These are phyloP conservation scores for Epizoanthus rinbou DNA, from an alignment of 92 coral and sea anemone genomes.

Conservation along the genomic window DNA sequence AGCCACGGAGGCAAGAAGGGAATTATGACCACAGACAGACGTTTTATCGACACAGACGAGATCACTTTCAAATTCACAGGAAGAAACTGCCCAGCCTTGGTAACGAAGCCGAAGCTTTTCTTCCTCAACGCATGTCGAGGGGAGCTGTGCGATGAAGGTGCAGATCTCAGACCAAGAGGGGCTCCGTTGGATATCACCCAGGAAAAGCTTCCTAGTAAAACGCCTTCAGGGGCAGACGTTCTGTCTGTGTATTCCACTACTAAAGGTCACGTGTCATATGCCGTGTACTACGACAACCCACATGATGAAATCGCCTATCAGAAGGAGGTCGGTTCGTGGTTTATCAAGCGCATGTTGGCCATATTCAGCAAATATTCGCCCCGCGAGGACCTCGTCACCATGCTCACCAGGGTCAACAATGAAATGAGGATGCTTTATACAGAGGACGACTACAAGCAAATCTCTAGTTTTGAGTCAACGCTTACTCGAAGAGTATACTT, in stretches of 20 bases:
- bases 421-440: no score
- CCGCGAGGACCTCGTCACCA: no score
- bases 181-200: no score
- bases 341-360: conserved; percentile 63
- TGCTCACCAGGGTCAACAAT: no score
- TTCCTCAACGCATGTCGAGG: conserved; percentile 92
- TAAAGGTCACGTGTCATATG: conserved; percentile 59
- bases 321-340: conserved; percentile 78
- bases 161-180: conserved; percentile 16
- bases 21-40: conserved; percentile 53
- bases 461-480: no score
- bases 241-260: conserved; percentile 80
- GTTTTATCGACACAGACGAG: conserved; percentile 61
- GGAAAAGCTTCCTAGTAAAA: conserved; percentile 61
- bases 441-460: no score
- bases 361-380: no score
- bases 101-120: conserved; percentile 84
- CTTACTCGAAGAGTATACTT: no score
- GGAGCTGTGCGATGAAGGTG: conserved; percentile 56
- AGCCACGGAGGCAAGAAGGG: conserved; percentile 79
- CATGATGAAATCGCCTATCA: not conserved
- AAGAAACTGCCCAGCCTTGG: conserved; percentile 55
- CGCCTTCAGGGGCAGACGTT: conserved; percentile 81
- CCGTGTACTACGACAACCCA: conserved; percentile 42
- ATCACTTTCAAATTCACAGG: conserved; percentile 74